Evolutionary conservation across 2,888 invertebrate species (phyloP).

Genomic region (Leptothorax acervorum): DNA sequence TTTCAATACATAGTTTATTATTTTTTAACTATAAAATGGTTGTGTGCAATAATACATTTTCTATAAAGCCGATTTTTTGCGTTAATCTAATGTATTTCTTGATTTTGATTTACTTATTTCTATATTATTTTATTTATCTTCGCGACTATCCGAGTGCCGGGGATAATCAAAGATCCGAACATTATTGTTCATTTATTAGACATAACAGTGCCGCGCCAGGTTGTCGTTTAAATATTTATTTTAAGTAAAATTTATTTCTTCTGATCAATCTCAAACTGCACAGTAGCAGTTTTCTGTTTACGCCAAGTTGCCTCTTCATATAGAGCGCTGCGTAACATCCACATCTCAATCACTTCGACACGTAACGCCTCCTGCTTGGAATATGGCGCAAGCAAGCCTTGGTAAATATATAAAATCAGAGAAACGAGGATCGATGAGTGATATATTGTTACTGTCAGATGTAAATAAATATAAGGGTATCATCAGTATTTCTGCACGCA

Average conservation of each 20-base stretch:
- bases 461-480: conserved; percentile 8
- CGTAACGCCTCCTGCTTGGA: background rate
- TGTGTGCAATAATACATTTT: background rate
- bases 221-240: conserved; percentile 60
- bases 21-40: background rate
- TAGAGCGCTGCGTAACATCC: background rate
- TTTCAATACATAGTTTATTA: conserved; percentile 1
- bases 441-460: background rate
- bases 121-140: conserved; percentile 25
- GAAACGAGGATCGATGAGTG: background rate
- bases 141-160: background rate
- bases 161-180: background rate
- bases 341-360: conserved; percentile 8
- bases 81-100: background rate
- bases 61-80: background rate
- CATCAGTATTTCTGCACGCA: background rate
- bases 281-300: conserved; percentile 20
- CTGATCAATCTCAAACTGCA: conserved; percentile 33
- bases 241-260: conserved; percentile 48
- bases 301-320: background rate
- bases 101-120: conserved; percentile 8
- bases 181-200: conserved; percentile 24
- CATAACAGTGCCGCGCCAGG: background rate
- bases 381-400: background rate
- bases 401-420: conserved; percentile 15